These are phyloP conservation scores for Drosophila aff. DNA, from an alignment of 1,140 invertebrate genomes.

Conservation along the genomic window DNA sequence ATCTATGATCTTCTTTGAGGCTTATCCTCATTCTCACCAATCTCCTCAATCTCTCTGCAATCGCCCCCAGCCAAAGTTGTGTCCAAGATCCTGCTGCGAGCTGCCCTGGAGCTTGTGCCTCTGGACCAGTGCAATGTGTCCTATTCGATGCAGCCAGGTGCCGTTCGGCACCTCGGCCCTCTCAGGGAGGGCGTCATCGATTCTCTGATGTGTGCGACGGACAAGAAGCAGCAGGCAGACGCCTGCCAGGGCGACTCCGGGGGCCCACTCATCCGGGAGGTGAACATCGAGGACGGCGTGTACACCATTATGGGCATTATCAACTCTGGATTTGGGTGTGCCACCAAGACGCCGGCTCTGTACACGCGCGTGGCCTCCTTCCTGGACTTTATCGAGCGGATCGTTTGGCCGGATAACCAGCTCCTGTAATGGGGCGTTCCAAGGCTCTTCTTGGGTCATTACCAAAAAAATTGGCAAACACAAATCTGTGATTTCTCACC, in stretches of 20 bases:
- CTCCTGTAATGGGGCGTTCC: neutral
- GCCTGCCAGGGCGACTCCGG: conserved; percentile 89
- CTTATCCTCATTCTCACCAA: neutral
- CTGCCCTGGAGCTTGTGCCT: conserved; percentile 53
- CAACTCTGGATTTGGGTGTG: conserved; percentile 89
- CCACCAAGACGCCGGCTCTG: conserved; percentile 87
- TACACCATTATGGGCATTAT: conserved; percentile 86
- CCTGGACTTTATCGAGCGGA: conserved; percentile 88
- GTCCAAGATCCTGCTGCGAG: conserved; percentile 68
- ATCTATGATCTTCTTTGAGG: neutral
- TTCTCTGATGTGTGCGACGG: conserved; percentile 87
- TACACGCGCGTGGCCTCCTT: conserved; percentile 88
- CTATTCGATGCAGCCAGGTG: conserved; percentile 27
- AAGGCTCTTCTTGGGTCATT: neutral
- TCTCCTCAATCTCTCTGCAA: neutral
- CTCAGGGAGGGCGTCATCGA: conserved; percentile 52
- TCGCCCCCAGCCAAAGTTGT: conserved; percentile 36
- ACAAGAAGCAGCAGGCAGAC: conserved; percentile 85
- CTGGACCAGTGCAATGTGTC: conserved; percentile 52
- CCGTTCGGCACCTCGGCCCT: neutral
- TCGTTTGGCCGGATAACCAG: conserved; percentile 86
- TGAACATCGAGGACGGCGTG: conserved; percentile 48
- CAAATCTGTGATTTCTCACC: conserved; percentile 14
- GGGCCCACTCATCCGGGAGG: conserved; percentile 87
- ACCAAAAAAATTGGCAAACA: conserved; percentile 11